These are phyloP conservation scores for Varecia variegata DNA, from an alignment of 2,797 vertebrate species.

Conservation along the genomic window DNA sequence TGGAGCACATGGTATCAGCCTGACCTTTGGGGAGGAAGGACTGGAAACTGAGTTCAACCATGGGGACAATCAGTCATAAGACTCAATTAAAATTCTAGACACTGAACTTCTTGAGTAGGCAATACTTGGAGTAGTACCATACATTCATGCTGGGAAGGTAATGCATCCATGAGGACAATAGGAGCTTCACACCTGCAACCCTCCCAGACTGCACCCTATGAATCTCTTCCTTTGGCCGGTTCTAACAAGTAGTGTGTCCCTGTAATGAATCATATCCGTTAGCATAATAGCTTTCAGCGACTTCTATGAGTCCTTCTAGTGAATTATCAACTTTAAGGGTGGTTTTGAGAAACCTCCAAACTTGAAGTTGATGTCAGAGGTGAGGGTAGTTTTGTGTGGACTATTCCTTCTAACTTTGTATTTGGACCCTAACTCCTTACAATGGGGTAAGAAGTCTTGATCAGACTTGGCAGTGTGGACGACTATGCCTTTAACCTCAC, in stretches of 20 bases:
- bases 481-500: neutral
- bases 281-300: neutral
- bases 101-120: neutral
- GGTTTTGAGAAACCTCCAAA: neutral
- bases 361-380: neutral
- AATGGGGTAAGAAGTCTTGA: neutral
- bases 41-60: neutral
- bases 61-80: neutral
- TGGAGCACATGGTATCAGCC: neutral
- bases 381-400: neutral
- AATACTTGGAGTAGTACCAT: neutral
- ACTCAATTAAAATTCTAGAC: neutral
- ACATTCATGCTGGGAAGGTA: neutral
- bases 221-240: neutral
- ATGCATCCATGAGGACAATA: neutral
- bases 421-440: neutral
- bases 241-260: constrained; percentile 2
- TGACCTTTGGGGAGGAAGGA: neutral
- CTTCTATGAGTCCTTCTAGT: constrained; percentile 1
- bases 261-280: neutral
- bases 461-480: neutral
- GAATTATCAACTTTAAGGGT: neutral
- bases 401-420: neutral
- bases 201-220: neutral
- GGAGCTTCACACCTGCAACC: neutral